Evolutionary conservation across 2,888 invertebrate genomes (phyloP).

Genomic region (Serripes groenlandicus): DNA sequence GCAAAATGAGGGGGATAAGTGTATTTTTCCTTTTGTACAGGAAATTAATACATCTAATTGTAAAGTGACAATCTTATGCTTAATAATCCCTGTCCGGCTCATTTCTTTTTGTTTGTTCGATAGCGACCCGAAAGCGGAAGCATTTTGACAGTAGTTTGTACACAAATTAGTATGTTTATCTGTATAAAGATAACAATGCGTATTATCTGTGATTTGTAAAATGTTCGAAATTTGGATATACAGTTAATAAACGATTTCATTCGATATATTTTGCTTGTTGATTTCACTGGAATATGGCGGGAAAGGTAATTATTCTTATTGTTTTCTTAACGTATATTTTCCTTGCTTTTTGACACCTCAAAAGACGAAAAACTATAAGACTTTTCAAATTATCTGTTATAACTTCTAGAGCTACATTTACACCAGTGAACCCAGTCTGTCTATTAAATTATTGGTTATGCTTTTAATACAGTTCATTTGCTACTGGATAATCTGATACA

Average conservation of each 20-base stretch:
- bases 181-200: background rate
- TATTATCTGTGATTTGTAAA: background rate
- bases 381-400: too few relatives aligned
- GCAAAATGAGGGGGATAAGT: too few relatives aligned
- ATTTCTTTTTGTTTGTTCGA: background rate
- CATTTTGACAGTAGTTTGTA: background rate
- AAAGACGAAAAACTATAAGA: too few relatives aligned
- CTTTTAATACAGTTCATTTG: too few relatives aligned
- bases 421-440: too few relatives aligned
- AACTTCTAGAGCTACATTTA: too few relatives aligned
- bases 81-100: background rate
- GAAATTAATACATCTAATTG: background rate
- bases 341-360: background rate
- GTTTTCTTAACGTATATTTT: background rate
- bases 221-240: background rate
- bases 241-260: background rate
- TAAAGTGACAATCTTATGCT: background rate
- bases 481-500: too few relatives aligned
- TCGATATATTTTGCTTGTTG: too few relatives aligned
- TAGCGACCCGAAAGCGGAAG: background rate
- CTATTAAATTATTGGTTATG: too few relatives aligned
- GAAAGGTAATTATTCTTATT: background rate
- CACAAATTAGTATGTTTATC: background rate
- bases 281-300: background rate
- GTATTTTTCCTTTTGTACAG: slow-evolving; percentile 10